A percentile compares a stretch with the other conserved stretches of the same genome.
phyloP scores from a whole-genome alignment of 2,888 invertebrate species.

The Thecocarcelia acutangulata region DNA sequence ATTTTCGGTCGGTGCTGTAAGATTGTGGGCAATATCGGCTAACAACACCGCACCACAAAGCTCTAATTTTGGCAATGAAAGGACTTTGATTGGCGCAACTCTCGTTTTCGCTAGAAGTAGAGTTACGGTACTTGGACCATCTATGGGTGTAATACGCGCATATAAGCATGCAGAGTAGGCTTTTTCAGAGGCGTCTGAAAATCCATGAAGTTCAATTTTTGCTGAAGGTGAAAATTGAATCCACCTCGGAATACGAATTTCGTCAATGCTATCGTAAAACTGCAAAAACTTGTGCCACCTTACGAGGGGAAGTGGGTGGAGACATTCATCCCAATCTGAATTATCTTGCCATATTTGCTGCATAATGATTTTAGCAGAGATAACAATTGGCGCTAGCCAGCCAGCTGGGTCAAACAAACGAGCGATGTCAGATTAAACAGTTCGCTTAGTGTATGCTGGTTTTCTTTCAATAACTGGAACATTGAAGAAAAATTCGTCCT shows the following conservation, averaged over 20 bases:
- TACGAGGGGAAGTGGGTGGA: neutral
- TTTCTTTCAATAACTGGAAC: neutral
- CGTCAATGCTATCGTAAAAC: neutral
- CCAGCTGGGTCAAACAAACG: slow-evolving; percentile 64
- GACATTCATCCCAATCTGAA: slow-evolving; percentile 44
- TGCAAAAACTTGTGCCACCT: too few relatives aligned
- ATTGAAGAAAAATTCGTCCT: neutral
- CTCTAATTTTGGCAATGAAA: neutral
- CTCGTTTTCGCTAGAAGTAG: neutral
- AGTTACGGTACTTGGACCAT: neutral
- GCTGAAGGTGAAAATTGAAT: neutral
- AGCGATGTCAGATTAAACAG: slow-evolving; percentile 7
- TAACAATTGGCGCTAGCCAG: slow-evolving; percentile 59
- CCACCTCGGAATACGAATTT: neutral
- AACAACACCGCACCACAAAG: neutral
- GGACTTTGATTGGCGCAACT: neutral
- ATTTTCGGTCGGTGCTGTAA: too few relatives aligned
- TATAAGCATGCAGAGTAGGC: neutral
- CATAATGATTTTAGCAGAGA: slow-evolving; percentile 49
- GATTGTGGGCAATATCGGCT: neutral
- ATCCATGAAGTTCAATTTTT: neutral
- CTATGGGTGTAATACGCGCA: neutral
- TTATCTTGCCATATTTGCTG: slow-evolving; percentile 24
- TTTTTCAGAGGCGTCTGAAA: neutral
- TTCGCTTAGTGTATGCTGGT: slow-evolving; percentile 48